These are phyloP conservation scores for Oopsacas minuta DNA, from an alignment of 37 sponge, comb jelly and placozoan genomes.

Conservation along the genomic window DNA sequence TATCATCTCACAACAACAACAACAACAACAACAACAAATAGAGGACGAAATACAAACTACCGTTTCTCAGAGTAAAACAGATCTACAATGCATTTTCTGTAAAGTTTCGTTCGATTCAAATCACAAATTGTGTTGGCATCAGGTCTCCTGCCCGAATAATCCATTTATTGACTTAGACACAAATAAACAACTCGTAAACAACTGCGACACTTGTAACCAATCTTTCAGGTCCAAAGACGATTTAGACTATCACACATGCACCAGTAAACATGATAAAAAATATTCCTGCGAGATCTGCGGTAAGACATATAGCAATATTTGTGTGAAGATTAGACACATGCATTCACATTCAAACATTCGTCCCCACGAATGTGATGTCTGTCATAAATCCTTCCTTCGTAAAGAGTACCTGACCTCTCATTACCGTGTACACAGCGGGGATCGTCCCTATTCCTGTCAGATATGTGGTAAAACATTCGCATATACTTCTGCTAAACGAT, in stretches of 20 bases:
- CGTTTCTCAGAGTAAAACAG: not conserved
- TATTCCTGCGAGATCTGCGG: slow-evolving; percentile 9
- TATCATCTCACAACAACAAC: no score
- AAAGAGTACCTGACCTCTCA: not conserved
- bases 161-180: not conserved
- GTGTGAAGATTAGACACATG: not conserved
- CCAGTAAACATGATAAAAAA: not conserved
- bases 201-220: not conserved
- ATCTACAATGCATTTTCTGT: not conserved
- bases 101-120: not conserved
- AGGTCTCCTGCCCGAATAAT: not conserved
- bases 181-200: not conserved
- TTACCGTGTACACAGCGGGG: not conserved
- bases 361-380: not conserved
- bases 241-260: not conserved
- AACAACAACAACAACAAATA: not conserved
- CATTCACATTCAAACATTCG: not conserved
- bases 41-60: not conserved
- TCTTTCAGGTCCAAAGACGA: not conserved
- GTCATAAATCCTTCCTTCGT: not conserved
- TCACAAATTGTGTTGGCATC: not conserved
- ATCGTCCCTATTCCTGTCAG: not conserved
- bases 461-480: not conserved
- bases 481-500: not conserved
- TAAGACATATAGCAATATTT: not conserved